A percentile compares a stretch with the other conserved stretches of the same genome.
phyloP scores from a whole-genome alignment of 2,888 invertebrate genomes.

The Meiosimyza platycephala region DNA sequence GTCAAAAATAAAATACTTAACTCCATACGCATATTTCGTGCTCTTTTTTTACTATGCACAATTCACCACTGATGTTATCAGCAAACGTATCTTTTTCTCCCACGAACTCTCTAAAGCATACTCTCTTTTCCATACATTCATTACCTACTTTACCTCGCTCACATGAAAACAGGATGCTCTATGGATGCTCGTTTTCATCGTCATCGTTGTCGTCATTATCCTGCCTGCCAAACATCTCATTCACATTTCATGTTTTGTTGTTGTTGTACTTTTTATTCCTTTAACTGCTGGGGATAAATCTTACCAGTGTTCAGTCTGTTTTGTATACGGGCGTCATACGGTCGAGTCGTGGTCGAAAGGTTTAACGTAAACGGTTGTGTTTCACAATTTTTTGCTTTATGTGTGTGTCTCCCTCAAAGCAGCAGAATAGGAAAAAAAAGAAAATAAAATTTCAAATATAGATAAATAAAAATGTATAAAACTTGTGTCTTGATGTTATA shows the following conservation, averaged over 20 bases:
- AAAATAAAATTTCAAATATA: background rate
- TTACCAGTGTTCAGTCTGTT: conserved; percentile 63
- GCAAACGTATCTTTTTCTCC: no score
- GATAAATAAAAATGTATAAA: background rate
- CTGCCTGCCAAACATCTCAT: background rate
- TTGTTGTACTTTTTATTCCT: conserved; percentile 7
- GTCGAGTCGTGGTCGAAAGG: conserved; percentile 54
- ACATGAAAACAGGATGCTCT: background rate
- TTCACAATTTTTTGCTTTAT: no score
- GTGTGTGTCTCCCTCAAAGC: background rate
- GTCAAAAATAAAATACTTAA: no score
- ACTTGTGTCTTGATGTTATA: background rate
- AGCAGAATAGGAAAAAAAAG: background rate
- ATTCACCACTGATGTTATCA: no score
- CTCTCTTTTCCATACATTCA: no score
- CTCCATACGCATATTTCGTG: no score
- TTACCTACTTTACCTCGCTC: no score
- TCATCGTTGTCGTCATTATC: background rate
- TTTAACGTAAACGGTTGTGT: no score
- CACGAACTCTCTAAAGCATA: no score
- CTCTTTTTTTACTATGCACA: no score
- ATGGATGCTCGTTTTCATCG: background rate
- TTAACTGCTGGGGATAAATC: conserved; percentile 60
- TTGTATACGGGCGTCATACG: conserved; percentile 67
- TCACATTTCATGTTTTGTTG: background rate